Evolutionary conservation across 2,113 vertebrate species (phyloP), one percentile per base, ranked within the genome.

Genomic region (Hyla sarda): DNA sequence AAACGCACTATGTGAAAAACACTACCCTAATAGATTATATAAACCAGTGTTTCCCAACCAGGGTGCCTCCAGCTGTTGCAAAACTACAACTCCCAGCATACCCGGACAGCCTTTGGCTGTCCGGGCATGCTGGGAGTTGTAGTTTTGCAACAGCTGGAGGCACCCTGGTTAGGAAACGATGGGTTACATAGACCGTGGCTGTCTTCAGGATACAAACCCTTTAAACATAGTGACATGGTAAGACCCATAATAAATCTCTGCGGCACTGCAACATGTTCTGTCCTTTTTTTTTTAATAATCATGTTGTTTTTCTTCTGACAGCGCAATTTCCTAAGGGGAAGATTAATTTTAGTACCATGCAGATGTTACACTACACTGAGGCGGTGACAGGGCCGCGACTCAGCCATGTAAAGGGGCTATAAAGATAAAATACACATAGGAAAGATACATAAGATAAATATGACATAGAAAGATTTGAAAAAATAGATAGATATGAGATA

Each of bases 291-390:
- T 41, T 10, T 1, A 56, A 73, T 56, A 83, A 83, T 83, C 65
- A 45, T 54, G 82, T 82, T 82, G 82, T 73, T 83, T 82, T 83
- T 83, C 69, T 74, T 60, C 67, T 83, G 37, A 73, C 32, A 41
- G 30, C 11, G 9, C 82, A 83, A 83, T 54, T 21, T 73, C 79
- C 82, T 58, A 37, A 74, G 52, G 82, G 82, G 28, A 74, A 83
- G 82, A 74, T 83, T 83, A 83, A 83, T 83, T 58, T 58, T 58
- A 83, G 82, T 45, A 34, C 82, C 54, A 37, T 56, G 67, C 82
- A 83, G 82, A 83, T 83, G 82, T 83, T 83, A 83, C 50, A 73
- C 30, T 58, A 54, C 50, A 58, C n/a, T 73, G 34, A 37, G n/a
- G 34, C 82, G 23, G 52, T 45, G 11, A 34, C 30, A 72, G 48